phyloP scores from a whole-genome alignment of 2,113 vertebrate genomes.

The Paradisaea rubra region DNA sequence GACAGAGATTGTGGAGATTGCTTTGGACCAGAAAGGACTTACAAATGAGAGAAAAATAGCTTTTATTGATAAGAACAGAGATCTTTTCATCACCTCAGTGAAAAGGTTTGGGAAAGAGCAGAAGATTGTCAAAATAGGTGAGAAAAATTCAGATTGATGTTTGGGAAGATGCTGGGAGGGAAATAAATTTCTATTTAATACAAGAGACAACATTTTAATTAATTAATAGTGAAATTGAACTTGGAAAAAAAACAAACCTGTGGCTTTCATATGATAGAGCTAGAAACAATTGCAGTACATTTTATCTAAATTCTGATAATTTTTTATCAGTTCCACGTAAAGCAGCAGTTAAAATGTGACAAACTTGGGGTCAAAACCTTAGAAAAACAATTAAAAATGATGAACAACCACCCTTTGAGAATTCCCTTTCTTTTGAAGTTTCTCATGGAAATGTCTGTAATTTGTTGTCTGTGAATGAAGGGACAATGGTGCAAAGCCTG shows the following conservation, averaged over 20 bases:
- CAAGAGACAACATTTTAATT: background rate
- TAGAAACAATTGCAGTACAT: background rate
- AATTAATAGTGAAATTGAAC: background rate
- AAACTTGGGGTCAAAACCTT: background rate
- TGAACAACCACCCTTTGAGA: background rate
- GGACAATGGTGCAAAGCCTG: slow-evolving; percentile 89
- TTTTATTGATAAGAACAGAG: slow-evolving; percentile 94
- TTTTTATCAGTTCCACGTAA: background rate
- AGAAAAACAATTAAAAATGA: background rate
- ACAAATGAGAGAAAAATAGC: slow-evolving; percentile 88
- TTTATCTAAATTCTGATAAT: background rate
- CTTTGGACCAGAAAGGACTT: slow-evolving; percentile 89
- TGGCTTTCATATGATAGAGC: background rate
- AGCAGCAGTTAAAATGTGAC: background rate
- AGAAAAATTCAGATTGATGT: slow-evolving; percentile 14
- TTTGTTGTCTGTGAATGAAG: slow-evolving; percentile 63
- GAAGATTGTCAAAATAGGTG: slow-evolving; percentile 91
- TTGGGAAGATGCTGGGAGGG: background rate
- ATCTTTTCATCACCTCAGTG: slow-evolving; percentile 88
- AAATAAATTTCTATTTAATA: background rate
- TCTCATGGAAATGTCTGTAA: background rate
- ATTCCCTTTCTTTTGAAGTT: background rate
- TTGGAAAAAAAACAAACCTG: background rate
- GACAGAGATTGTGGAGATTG: slow-evolving; percentile 89
- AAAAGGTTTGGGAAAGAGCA: slow-evolving; percentile 85